Evolutionary conservation across 2,888 invertebrate species (phyloP).

Genomic region (Platypus cylindrus): DNA sequence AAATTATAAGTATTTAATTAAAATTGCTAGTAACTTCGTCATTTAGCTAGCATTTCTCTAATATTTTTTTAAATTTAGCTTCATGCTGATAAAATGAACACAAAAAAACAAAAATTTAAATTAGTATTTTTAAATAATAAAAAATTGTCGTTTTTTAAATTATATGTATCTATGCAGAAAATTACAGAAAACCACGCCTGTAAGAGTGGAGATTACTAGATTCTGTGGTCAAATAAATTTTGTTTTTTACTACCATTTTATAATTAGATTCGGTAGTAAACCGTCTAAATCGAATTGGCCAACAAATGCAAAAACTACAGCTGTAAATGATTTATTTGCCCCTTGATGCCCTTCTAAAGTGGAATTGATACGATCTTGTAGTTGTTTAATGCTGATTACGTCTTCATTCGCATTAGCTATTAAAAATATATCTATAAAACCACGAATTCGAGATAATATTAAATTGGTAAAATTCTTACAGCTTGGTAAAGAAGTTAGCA

Average conservation of each 20-base stretch:
- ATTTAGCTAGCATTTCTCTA: too few relatives aligned
- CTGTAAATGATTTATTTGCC: conserved; percentile 50
- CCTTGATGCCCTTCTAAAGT: conserved; percentile 32
- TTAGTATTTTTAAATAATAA: too few relatives aligned
- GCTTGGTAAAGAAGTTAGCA: conserved; percentile 28
- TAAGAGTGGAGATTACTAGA: too few relatives aligned
- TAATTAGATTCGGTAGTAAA: conserved; percentile 18
- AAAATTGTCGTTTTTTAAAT: too few relatives aligned
- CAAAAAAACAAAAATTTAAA: too few relatives aligned
- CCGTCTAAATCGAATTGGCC: conserved; percentile 62
- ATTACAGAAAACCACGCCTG: background rate
- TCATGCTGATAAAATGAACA: too few relatives aligned
- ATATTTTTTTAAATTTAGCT: too few relatives aligned
- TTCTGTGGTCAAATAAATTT: too few relatives aligned
- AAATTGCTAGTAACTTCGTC: too few relatives aligned
- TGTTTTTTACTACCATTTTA: conserved; percentile 36
- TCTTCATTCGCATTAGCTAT: conserved; percentile 41
- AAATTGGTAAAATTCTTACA: conserved; percentile 26
- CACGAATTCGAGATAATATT: too few relatives aligned
- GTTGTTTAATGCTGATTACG: conserved; percentile 47
- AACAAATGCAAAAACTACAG: conserved; percentile 51
- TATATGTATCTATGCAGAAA: conserved; percentile 1
- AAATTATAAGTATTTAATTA: too few relatives aligned
- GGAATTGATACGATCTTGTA: conserved; percentile 36
- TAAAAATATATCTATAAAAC: conserved; percentile 17